Evolutionary conservation across 2,888 invertebrate species (phyloP).

Genomic region (Phorcus lineatus): DNA sequence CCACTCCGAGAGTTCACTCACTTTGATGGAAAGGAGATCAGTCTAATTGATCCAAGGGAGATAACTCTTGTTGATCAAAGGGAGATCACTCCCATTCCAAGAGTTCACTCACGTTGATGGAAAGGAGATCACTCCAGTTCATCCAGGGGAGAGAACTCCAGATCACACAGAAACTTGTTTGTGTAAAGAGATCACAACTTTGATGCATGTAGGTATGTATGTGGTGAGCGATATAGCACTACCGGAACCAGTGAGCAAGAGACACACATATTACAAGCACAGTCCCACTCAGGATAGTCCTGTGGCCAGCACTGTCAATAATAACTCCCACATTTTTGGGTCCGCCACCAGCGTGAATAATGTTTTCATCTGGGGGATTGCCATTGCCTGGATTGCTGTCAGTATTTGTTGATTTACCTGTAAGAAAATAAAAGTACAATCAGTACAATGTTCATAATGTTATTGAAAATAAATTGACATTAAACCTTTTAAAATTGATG

Average conservation of each 20-base stretch:
- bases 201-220: background rate
- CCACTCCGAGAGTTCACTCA: too few species aligned
- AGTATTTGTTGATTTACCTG: background rate
- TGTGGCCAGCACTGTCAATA: slow-evolving; percentile 20
- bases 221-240: background rate
- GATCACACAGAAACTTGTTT: background rate
- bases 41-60: background rate
- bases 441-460: too few species aligned
- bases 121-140: background rate
- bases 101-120: too few species aligned
- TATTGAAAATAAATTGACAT: too few species aligned
- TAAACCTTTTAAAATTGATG: too few species aligned
- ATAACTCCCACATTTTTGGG: slow-evolving; percentile 30
- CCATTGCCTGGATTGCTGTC: slow-evolving; percentile 9
- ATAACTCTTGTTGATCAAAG: background rate
- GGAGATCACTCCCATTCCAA: too few species aligned
- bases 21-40: too few species aligned
- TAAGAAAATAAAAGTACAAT: background rate
- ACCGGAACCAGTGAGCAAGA: background rate
- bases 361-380: slow-evolving; percentile 21
- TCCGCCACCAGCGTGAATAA: slow-evolving; percentile 25
- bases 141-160: background rate
- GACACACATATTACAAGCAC: background rate
- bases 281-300: background rate
- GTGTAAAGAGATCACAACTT: slow-evolving; percentile 10